Evolutionary conservation across 2,888 invertebrate genomes (phyloP), one percentile per base, ranked within the genome.

Genomic region (Sepioteuthis lessoniana): DNA sequence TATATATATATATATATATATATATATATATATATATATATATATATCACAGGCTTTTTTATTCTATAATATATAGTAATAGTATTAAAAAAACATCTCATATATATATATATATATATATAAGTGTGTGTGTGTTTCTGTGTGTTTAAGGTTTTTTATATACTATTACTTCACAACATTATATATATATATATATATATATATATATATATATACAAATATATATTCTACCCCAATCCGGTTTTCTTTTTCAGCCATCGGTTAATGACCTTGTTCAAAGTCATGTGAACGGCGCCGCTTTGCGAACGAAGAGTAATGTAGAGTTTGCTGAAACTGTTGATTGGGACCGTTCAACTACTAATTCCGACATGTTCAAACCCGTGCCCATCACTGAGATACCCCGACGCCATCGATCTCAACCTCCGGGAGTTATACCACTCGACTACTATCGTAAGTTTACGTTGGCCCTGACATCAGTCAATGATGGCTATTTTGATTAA

Each of bases 241-340:
- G n/a, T 55, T 94, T 91, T 93, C 94, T 91, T 94, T 94, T 95
- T 16, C 94, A 96, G 96, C 96, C 96, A 37, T 95, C 96, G 2
- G 60, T 94, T 35, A 76, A n/a, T n/a, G 96, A 95, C 42, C 94
- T 96, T 13, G 95, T 95, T 94, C 96, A 96, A 91, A 95, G 94
- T 19, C 96, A 96, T 28, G 95, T 96, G 21, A 96, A 96, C 47
- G 97, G 97, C 8, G 96, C 96, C 46, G 95, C 96, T 94, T 94
- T 96, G 42, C 94, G 96, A 38, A 97, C 97, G 0, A 95, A 95
- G 94, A 97, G 97, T 94, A 96, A 96, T 47, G 96, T 97, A 19
- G 95, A 95, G 94, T 96, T 97, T 94, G 97, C 96, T 0, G 97
- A 97, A 93, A 96, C 96, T 0, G 94, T 94, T 19, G 96, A 95